Evolutionary conservation across 2,888 invertebrate genomes (phyloP).

Genomic region (Eumacrocentrus americanus): DNA sequence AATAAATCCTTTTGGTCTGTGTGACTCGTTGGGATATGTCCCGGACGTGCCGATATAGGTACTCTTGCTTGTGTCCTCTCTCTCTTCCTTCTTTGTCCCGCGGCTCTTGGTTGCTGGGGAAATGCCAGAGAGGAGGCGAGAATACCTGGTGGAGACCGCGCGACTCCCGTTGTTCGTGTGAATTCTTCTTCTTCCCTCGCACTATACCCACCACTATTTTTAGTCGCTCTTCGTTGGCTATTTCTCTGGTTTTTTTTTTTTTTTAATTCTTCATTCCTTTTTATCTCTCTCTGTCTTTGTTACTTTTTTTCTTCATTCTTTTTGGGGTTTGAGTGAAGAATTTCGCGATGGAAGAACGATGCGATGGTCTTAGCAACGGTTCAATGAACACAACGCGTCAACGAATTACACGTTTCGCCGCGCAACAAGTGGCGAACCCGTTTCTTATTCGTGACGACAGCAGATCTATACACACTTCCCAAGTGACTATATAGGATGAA

Average conservation of each 20-base stretch:
- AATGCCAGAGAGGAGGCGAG: constrained; percentile 15
- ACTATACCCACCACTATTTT: constrained; percentile 25
- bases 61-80: too few relatives aligned
- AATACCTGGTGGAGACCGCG: constrained; percentile 20
- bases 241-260: background rate
- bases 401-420: constrained; percentile 31
- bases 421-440: constrained; percentile 31
- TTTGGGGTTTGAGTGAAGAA: constrained; percentile 4
- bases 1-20: constrained; percentile 50
- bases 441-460: constrained; percentile 18
- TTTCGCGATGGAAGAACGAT: constrained; percentile 26
- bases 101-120: constrained; percentile 15
- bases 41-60: constrained; percentile 18
- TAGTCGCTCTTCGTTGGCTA: constrained; percentile 15
- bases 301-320: constrained; percentile 10
- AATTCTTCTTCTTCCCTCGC: constrained; percentile 27
- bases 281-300: constrained; percentile 24
- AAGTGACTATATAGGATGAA: background rate
- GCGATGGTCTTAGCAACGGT: constrained; percentile 35
- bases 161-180: constrained; percentile 21
- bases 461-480: too few relatives aligned
- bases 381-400: constrained; percentile 30
- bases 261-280: background rate
- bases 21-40: constrained; percentile 15
- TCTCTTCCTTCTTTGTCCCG: constrained; percentile 21